Percentiles rank a stretch among this genome's conserved stretches.
Conservation (phyloP, 2,888 invertebrate genomes). For the Rhogogaster chlorosoma region DNA sequence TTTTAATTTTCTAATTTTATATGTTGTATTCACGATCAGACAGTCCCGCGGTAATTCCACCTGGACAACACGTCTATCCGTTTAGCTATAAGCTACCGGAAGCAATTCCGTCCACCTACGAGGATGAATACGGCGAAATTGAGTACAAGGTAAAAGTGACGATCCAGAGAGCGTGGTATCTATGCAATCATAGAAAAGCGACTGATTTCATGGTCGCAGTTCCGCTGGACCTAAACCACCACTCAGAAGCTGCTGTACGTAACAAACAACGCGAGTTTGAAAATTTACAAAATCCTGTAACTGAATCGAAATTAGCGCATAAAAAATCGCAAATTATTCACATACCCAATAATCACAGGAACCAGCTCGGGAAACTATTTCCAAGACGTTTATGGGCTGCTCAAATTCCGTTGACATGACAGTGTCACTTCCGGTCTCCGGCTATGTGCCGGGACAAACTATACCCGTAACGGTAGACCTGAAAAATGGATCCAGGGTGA, state of each 20-base stretch:
- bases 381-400: constrained; percentile 7
- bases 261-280: background rate
- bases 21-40: background rate
- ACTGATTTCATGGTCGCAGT: background rate
- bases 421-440: constrained; percentile 18
- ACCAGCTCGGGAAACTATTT: background rate
- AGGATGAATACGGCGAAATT: background rate
- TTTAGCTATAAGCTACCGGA: constrained; percentile 15
- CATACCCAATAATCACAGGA: background rate
- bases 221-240: constrained; percentile 8
- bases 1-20: background rate
- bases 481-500: constrained; percentile 1
- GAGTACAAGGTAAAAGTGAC: constrained; percentile 2
- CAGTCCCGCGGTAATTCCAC: background rate
- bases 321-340: background rate
- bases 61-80: constrained; percentile 14
- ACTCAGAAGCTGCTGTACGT: constrained; percentile 10
- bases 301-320: background rate
- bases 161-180: constrained; percentile 23
- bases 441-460: constrained; percentile 24
- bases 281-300: background rate
- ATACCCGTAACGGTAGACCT: constrained; percentile 8
- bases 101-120: constrained; percentile 11
- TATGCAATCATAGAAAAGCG: constrained; percentile 15
- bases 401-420: background rate